Conservation (phyloP, 1,140 invertebrate genomes). For the Musca vetustissima region DNA sequence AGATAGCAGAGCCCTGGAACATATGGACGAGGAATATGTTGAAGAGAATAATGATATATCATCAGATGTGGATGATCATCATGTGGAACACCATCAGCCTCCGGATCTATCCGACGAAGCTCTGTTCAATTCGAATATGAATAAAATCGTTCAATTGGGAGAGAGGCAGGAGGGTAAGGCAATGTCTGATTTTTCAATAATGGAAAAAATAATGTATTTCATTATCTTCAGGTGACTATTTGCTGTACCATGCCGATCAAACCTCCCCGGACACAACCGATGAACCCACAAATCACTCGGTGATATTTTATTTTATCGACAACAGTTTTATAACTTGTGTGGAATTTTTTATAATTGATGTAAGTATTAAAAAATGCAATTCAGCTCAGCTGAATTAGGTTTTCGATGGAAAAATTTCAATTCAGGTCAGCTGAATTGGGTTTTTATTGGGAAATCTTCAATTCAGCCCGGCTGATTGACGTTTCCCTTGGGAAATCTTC, state of each 20-base stretch:
- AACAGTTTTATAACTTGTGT: constrained; percentile 45
- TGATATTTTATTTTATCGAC: constrained; percentile 47
- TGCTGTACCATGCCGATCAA: constrained; percentile 41
- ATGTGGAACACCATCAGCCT: constrained; percentile 10
- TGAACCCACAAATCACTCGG: constrained; percentile 30
- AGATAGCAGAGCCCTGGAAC: background rate
- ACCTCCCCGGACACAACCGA: constrained; percentile 21
- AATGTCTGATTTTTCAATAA: too few species aligned
- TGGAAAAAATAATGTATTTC: background rate
- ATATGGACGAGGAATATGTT: background rate
- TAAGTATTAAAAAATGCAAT: constrained; percentile 32
- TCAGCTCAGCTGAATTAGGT: too few species aligned
- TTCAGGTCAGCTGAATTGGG: too few species aligned
- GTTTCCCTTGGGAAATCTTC: too few species aligned
- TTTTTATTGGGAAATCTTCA: too few species aligned
- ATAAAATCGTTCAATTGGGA: constrained; percentile 42
- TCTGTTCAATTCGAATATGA: constrained; percentile 28
- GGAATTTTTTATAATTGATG: constrained; percentile 43
- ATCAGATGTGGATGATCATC: background rate
- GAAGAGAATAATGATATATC: background rate
- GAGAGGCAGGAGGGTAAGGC: constrained; percentile 41
- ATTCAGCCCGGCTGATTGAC: too few species aligned
- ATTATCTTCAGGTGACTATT: constrained; percentile 34
- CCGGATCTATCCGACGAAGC: constrained; percentile 18
- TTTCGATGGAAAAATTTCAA: too few species aligned